Evolutionary conservation across 2,797 vertebrate species (phyloP).

Genomic region (Coendou prehensilis): DNA sequence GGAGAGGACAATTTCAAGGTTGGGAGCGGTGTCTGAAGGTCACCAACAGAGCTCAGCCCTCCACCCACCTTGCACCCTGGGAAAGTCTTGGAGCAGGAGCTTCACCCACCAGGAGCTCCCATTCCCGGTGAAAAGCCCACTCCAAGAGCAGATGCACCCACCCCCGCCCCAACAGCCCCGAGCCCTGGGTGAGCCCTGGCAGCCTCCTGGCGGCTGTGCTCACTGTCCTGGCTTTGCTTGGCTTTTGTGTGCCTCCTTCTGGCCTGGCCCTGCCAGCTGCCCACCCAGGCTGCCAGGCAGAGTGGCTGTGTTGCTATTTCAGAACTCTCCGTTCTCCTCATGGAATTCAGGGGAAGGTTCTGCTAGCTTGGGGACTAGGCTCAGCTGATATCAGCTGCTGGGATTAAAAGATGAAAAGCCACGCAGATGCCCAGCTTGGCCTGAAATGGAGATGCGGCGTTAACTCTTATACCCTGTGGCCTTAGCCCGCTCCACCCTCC

Average conservation of each 20-base stretch:
- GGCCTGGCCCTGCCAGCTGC: background rate
- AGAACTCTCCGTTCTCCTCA: slow-evolving; percentile 72
- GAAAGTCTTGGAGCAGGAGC: background rate
- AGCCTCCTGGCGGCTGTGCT: background rate
- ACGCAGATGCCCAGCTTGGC: slow-evolving; percentile 6
- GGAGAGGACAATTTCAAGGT: background rate
- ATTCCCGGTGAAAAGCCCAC: background rate
- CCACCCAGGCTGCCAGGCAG: background rate
- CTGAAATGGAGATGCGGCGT: background rate
- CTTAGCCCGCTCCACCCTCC: background rate
- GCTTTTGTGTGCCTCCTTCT: background rate
- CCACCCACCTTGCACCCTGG: background rate
- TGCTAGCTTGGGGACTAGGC: slow-evolving; percentile 64
- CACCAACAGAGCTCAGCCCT: background rate
- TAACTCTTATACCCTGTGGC: background rate
- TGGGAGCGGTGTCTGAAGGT: background rate
- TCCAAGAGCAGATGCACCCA: background rate
- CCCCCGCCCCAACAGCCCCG: background rate
- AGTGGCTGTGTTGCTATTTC: slow-evolving; percentile 66
- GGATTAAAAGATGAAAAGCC: slow-evolving; percentile 69
- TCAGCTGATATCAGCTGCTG: slow-evolving; percentile 75
- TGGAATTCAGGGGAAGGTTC: slow-evolving; percentile 67
- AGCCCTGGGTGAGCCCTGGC: background rate
- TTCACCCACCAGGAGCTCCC: background rate
- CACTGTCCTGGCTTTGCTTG: background rate